A percentile compares a stretch with the other conserved stretches of the same genome.
These are phyloP conservation scores for Trypoxylon attenuatum DNA, from an alignment of 2,888 invertebrate species.

Conservation along the genomic window DNA sequence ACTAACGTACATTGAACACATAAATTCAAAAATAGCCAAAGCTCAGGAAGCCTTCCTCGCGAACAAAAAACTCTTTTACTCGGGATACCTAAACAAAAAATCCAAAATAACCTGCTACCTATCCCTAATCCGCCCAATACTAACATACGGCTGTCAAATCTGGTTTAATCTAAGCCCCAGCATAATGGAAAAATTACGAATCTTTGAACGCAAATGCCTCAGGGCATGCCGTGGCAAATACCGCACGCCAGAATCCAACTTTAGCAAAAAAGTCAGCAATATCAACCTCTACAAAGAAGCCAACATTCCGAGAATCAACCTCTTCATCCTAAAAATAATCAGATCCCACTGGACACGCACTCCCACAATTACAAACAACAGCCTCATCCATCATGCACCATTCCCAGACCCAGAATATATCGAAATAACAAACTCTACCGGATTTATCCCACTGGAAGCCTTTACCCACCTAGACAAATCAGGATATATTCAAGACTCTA, in stretches of 20 bases:
- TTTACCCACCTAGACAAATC: too few relatives aligned
- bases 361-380: too few relatives aligned
- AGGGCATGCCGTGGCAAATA: background rate
- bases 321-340: too few relatives aligned
- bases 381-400: too few relatives aligned
- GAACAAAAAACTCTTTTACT: background rate
- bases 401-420: too few relatives aligned
- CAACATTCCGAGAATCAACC: too few relatives aligned
- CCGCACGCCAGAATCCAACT: background rate
- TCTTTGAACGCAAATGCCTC: background rate
- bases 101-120: background rate
- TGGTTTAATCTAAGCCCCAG: background rate
- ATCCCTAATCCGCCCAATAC: background rate
- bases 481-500: too few relatives aligned
- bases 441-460: too few relatives aligned
- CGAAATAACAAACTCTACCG: too few relatives aligned
- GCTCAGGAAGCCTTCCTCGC: background rate
- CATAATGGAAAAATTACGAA: background rate
- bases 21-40: constrained; percentile 1
- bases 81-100: background rate
- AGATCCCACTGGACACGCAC: too few relatives aligned
- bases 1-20: background rate
- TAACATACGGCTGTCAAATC: too few relatives aligned
- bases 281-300: background rate
- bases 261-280: background rate